Evolutionary conservation across 2,888 invertebrate genomes (phyloP), one percentile per base, ranked within the genome.

Genomic region (Cosmia trapezina): DNA sequence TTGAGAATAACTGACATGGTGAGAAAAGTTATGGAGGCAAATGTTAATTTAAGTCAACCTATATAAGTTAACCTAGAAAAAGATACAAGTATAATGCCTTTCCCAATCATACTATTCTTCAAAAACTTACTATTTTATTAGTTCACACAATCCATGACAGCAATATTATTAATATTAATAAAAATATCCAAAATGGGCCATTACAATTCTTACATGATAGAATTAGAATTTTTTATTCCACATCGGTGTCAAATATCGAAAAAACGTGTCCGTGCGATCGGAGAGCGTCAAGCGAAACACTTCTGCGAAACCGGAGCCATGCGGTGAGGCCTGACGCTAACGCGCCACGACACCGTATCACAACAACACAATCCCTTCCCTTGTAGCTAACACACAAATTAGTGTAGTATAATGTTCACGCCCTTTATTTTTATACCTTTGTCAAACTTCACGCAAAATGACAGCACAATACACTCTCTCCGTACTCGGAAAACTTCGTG

Each of bases 351-450:
- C 95, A 91, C 79, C 87, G 86, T 93, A 95, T 95, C 95, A 96
- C 93, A 95, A 95, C 93, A 95, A 95, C 93, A 95, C 94, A 91
- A 91, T 92, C 89, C 90, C 90, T 94, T 94, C 91, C 91, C 91
- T 91, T 91, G 92, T 92, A 92, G 90, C 90, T 91, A 93, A 93
- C 93, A 93, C 90, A 94, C 90, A 91, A 95, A 95, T 95, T 95
- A 94, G 92, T 93, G 92, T 93, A 90, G 93, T 94, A 93, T 95
- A 94, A 93, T 93, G 93, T 95, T 95, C 92, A 91, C 94, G 90
- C 91, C 90, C 91, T 91, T 90, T 86, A 88, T 90, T 93, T 89
- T 92, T 93, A 86, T 90, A 92, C 92, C 92, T 91, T 90, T 93
- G 90, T 93, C 90, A 91, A 91, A 87, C 87, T 86, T 90, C 75